Base-by-base conservation (phyloP, 2,797 vertebrate genomes). In the Alcedo quadribrachys region DNA sequence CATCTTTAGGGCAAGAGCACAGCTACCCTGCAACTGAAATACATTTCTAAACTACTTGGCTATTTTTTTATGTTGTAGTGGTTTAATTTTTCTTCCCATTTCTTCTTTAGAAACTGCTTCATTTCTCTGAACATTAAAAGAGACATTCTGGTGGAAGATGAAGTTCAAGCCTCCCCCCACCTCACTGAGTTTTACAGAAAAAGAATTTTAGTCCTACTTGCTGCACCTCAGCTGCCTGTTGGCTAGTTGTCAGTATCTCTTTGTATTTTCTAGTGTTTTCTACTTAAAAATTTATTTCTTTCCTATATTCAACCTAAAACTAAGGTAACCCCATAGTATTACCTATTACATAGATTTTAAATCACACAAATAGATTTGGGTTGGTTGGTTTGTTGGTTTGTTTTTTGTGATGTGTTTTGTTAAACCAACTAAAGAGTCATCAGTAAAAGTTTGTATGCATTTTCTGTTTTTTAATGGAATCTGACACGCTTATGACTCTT, bases 341-440 rank as follows among this genome's bases (percentile, higher is more conserved):
- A 27, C 13, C 28, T 63, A 24, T 12, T 11, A 1, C 8, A 12
- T 4, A 17, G 25, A 37, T 85, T 88, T 88, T 57, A 63, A 81
- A 69, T 69, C 11, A 8, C 22, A 54, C 5, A 42, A 61, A 27
- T 35, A 3, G 21, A 6, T 58, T 76, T 66, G 81, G 22, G 11
- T 83, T 2, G 0, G 3, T 25, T 43, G 9, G 11, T 40, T 40
- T 40, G 37, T 37, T 37, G 1, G 7, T 1, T 10, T 66, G 37
- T 40, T 60, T 33, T 27, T 48, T 83, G 62, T 33, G 22, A 8
- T 12, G 13, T 54, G 9, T 1, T 54, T 51, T 68, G 68, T 71
- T 37, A 37, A 89, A 78, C 24, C 21, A 75, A 7, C 54, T 28
- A 8, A 61, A 70, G 37, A 4, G 8, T 42, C 46, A 22, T 30